Percentiles rank a stretch among this genome's conserved stretches.
Evolutionary conservation across 2,113 vertebrate genomes (phyloP).

Genomic region (Kryptolebias marmoratus): DNA sequence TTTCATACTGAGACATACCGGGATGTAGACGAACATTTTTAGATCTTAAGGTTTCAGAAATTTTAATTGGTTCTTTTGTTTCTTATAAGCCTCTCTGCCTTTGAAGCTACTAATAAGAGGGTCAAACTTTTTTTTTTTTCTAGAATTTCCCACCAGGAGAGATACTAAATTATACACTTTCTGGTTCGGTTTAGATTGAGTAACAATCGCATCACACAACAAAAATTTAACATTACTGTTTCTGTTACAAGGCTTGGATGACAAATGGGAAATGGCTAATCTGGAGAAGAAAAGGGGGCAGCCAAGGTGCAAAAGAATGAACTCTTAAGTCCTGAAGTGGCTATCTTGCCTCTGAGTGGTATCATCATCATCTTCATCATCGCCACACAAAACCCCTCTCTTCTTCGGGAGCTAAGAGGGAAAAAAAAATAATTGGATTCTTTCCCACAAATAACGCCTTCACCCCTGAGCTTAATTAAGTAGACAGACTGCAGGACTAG

Average conservation of each 20-base stretch:
- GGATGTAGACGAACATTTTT: constrained; percentile 55
- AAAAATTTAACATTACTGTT: constrained; percentile 51
- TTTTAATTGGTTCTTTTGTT: constrained; percentile 80
- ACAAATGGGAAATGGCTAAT: constrained; percentile 62
- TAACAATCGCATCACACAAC: constrained; percentile 49
- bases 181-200: constrained; percentile 12
- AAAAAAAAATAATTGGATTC: constrained; percentile 86
- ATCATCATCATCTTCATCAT: constrained; percentile 75
- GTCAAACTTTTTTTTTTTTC: constrained; percentile 19
- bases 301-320: constrained; percentile 62
- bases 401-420: constrained; percentile 68
- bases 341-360: constrained; percentile 78
- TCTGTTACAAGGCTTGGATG: constrained; percentile 56
- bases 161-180: background rate
- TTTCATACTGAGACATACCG: constrained; percentile 52
- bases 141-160: constrained; percentile 63
- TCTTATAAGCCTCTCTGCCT: constrained; percentile 64
- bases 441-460: constrained; percentile 87
- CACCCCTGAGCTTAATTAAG: constrained; percentile 88
- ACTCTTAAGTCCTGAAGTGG: constrained; percentile 81
- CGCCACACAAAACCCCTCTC: constrained; percentile 67
- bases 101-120: constrained; percentile 70
- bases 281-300: constrained; percentile 28
- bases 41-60: constrained; percentile 65
- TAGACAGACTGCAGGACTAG: constrained; percentile 72